phyloP scores from a whole-genome alignment of 2,888 invertebrate genomes.

The Drosophila pseudotakahashii region DNA sequence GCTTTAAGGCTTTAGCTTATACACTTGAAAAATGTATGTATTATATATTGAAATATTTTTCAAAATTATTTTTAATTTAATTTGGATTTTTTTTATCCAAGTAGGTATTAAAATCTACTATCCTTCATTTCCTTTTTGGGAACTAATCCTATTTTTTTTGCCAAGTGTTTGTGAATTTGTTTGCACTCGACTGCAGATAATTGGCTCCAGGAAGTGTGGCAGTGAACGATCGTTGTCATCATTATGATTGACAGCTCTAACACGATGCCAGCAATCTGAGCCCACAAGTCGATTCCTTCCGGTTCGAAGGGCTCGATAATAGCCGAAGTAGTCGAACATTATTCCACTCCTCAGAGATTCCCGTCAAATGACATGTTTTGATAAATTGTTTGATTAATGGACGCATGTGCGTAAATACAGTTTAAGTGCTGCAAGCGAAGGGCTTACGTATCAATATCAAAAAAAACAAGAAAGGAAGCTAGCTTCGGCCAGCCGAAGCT shows the following conservation, averaged over 20 bases:
- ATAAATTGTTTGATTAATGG: constrained; percentile 79
- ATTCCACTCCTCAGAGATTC: not conserved
- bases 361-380: constrained; percentile 67
- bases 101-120: no score
- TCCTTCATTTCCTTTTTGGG: no score
- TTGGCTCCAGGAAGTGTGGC: constrained; percentile 31
- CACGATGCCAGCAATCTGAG: constrained; percentile 30
- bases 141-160: not conserved
- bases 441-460: constrained; percentile 52
- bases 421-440: constrained; percentile 61
- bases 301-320: constrained; percentile 6
- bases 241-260: constrained; percentile 37
- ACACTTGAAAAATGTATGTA: not conserved
- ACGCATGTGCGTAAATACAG: constrained; percentile 68
- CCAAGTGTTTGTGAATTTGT: constrained; percentile 44
- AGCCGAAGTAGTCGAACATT: constrained; percentile 3
- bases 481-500: no score
- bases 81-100: no score
- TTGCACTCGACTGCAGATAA: constrained; percentile 49
- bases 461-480: no score
- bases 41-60: no score
- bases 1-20: constrained; percentile 24
- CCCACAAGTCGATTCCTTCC: constrained; percentile 54
- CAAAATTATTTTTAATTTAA: no score
- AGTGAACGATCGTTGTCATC: constrained; percentile 27